A percentile compares a stretch with the other conserved stretches of the same genome.
Conservation (phyloP, 2,888 invertebrate genomes). For the Eucriotettix oculatus region DNA sequence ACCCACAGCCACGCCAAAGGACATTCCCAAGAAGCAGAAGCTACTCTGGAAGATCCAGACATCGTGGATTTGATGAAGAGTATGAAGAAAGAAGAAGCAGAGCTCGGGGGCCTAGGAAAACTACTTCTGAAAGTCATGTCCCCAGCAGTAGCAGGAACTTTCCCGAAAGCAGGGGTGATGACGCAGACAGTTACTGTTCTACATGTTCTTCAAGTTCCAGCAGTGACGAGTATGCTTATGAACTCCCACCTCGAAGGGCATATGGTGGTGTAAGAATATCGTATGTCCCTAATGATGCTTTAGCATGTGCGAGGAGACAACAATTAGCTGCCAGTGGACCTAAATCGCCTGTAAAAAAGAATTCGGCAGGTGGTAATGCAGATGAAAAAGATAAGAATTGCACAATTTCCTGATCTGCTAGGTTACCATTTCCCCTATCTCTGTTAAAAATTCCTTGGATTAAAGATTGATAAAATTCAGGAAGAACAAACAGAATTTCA, state of each 20-base stretch:
- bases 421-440: not conserved
- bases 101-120: slow-evolving; percentile 25
- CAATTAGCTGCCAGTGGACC: slow-evolving; percentile 27
- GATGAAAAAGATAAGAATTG: slow-evolving; percentile 58
- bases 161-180: slow-evolving; percentile 31
- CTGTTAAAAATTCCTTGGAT: not conserved
- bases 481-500: no score
- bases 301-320: slow-evolving; percentile 62
- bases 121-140: slow-evolving; percentile 24
- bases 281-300: slow-evolving; percentile 82
- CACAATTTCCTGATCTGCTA: slow-evolving; percentile 58
- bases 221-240: slow-evolving; percentile 70
- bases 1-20: not conserved
- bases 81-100: slow-evolving; percentile 25
- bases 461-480: no score
- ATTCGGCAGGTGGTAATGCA: slow-evolving; percentile 23
- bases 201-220: slow-evolving; percentile 60
- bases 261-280: slow-evolving; percentile 81
- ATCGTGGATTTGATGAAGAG: slow-evolving; percentile 10
- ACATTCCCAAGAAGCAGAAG: slow-evolving; percentile 15
- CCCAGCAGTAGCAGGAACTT: slow-evolving; percentile 29
- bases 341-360: slow-evolving; percentile 20
- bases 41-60: slow-evolving; percentile 12
- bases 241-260: slow-evolving; percentile 63
- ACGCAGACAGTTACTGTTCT: slow-evolving; percentile 68